Evolutionary conservation across 2,888 invertebrate species (phyloP).

Genomic region (Phoenoteleia sp.): DNA sequence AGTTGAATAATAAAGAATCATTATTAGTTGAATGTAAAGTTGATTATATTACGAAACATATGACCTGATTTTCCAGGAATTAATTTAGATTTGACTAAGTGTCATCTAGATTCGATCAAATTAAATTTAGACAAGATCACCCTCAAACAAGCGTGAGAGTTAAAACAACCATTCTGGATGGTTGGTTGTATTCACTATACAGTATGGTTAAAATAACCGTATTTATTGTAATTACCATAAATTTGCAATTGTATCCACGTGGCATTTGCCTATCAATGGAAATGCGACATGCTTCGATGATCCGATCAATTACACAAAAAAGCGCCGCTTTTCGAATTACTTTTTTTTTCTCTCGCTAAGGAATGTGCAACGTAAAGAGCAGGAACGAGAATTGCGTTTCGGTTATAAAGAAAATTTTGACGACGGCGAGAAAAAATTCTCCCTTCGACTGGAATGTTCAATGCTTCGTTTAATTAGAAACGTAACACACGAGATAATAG

Average conservation of each 20-base stretch:
- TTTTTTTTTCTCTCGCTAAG: conserved; percentile 1
- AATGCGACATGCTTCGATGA: conserved; percentile 59
- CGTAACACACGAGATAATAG: conserved; percentile 65
- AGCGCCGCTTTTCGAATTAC: conserved; percentile 30
- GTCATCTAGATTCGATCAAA: too few relatives aligned
- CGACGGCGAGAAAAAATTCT: conserved; percentile 52
- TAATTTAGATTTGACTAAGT: too few relatives aligned
- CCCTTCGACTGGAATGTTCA: conserved; percentile 63
- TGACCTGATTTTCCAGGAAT: too few relatives aligned
- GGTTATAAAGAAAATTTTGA: conserved; percentile 64
- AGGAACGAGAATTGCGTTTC: conserved; percentile 46
- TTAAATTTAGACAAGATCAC: too few relatives aligned
- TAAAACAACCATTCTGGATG: too few relatives aligned
- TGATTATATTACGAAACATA: too few relatives aligned
- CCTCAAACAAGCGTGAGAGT: too few relatives aligned
- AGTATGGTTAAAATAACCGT: too few relatives aligned
- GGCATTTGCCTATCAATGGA: conserved; percentile 60
- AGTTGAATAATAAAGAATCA: too few relatives aligned
- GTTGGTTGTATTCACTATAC: too few relatives aligned
- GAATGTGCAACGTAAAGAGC: conserved; percentile 34
- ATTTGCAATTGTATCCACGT: conserved; percentile 60
- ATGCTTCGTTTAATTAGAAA: conserved; percentile 67
- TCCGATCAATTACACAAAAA: conserved; percentile 63
- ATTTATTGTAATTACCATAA: conserved; percentile 72
- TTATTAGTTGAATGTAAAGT: too few relatives aligned